Percentiles rank a stretch among this genome's conserved stretches.
These are phyloP conservation scores for Glaucopsyche alexis DNA, from an alignment of 2,888 invertebrate genomes.

Conservation along the genomic window DNA sequence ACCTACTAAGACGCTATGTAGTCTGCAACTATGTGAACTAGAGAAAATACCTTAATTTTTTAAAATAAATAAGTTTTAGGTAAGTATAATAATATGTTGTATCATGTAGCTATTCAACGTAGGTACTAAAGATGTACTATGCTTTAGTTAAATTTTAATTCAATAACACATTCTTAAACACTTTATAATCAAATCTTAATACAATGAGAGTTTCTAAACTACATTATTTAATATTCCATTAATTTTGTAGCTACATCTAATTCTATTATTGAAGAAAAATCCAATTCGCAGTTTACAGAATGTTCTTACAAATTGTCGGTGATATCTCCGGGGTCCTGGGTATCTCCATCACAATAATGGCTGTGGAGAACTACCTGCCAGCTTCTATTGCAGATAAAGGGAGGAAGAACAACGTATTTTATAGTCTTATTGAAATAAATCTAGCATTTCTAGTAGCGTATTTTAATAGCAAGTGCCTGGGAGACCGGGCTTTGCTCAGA, in stretches of 20 bases:
- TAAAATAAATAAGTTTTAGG: no score
- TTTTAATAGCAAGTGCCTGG: no score
- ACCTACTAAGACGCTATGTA: no score
- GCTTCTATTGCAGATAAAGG: background rate
- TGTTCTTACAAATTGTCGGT: background rate
- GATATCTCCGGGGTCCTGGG: background rate
- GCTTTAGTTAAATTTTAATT: no score
- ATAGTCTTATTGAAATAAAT: background rate
- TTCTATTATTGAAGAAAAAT: background rate
- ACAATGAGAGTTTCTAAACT: background rate
- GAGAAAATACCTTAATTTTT: no score
- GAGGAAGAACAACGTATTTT: background rate
- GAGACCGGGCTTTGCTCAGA: no score
- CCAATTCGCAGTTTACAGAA: background rate
- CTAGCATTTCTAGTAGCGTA: background rate
- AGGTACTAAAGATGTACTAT: no score
- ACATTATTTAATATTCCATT: background rate
- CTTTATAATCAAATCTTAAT: no score
- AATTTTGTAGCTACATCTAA: background rate
- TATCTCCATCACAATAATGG: conserved; percentile 1
- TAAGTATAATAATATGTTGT: no score
- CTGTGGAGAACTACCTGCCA: background rate
- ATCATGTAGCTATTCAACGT: no score
- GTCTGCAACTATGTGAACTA: no score
- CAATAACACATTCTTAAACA: no score